These are phyloP conservation scores for Labia minor DNA, from an alignment of 2,888 invertebrate species.

Conservation along the genomic window DNA sequence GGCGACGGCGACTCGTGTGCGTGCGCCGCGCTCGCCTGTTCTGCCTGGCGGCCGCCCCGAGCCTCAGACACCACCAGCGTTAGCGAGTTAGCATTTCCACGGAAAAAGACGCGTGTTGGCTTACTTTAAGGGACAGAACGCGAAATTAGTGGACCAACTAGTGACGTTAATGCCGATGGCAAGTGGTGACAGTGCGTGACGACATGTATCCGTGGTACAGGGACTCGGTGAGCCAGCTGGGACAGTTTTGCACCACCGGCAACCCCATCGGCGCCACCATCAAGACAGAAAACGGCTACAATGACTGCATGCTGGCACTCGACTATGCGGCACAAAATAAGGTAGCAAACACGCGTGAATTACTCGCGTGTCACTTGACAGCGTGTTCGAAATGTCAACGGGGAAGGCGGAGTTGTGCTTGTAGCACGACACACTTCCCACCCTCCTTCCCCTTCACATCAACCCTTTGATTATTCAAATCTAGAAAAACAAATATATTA, in stretches of 20 bases:
- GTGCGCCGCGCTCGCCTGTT: background rate
- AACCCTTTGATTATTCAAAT: no score
- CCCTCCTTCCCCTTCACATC: no score
- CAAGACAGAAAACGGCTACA: conserved; percentile 55
- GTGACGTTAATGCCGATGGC: conserved; percentile 2
- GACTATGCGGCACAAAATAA: conserved; percentile 58
- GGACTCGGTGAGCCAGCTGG: conserved; percentile 26
- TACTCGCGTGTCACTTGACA: no score
- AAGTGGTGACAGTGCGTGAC: conserved; percentile 8
- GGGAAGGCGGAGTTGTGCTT: no score
- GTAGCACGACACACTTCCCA: no score
- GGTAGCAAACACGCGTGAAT: conserved; percentile 35
- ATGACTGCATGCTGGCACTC: conserved; percentile 58
- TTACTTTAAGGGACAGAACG: background rate
- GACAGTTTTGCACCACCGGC: conserved; percentile 36
- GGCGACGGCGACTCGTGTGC: background rate
- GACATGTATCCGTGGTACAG: conserved; percentile 28
- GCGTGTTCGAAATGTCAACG: no score
- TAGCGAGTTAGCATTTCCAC: background rate
- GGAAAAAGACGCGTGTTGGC: background rate
- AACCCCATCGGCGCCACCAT: conserved; percentile 49
- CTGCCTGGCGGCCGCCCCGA: background rate
- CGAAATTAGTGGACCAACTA: background rate
- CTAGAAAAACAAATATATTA: no score
- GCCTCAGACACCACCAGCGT: background rate